Base-by-base conservation (phyloP, 2,797 vertebrate genomes). In the Melanogrammus aeglefinus region DNA sequence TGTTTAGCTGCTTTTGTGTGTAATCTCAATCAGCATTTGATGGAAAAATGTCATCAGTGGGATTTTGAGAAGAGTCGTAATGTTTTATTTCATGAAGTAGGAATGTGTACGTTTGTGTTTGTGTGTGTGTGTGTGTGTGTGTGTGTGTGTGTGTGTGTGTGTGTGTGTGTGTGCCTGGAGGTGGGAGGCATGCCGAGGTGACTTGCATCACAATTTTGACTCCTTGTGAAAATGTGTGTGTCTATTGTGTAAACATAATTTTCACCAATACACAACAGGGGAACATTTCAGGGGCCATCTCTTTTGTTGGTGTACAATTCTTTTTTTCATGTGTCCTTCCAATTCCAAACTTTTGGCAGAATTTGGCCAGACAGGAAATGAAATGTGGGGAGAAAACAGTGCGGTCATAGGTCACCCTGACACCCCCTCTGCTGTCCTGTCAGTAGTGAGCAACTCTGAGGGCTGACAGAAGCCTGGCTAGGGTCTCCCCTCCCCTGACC, bases 391-490 rank as follows among this genome's bases (percentile, higher is more conserved):
- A 44, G 57, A 36, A 12, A 35, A 35, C 41, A 16, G 33, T 18
- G 3, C 27, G 66, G 24, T 83, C 78, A 77, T 72, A 81, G 63
- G 66, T 13, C 41, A 79, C 75, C 78, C 85, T 80, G 79, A 41
- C 76, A 81, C 79, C 80, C 75, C 81, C 77, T 69, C 81, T 84
- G 4, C 21, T 1, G 77, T 74, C 69, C 77, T 80, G 77, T 79
- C 77, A n/a, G 36, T 13, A 36, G 77, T 77, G 87, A 38, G 36
- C 36, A 38, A 84, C 39, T 81, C 63, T 88, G 85, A 91, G 77
- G 79, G 86, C 81, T 77, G 79, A 74, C 88, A 90, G 87, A 82
- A 85, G 82, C 73, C 87, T 86, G 83, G 84, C 82, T 73, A 18
- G 4, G 66, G 77, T 82, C 78, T 80, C 29, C 47, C 74, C 24